Evolutionary conservation across 1,140 invertebrate species (phyloP).

Genomic region (Papilio machaon): DNA sequence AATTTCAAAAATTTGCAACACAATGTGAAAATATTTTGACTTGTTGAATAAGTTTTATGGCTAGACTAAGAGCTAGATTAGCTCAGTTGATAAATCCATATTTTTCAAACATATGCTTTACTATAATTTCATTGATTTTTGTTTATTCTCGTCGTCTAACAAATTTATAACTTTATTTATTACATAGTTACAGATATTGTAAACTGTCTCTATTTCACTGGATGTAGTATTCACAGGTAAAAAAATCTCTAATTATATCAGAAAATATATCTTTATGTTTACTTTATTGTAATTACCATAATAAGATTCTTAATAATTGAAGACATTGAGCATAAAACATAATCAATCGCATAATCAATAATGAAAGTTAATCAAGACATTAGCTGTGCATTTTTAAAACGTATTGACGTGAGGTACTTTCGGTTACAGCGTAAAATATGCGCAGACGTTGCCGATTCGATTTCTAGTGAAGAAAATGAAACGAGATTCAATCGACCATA

Average conservation of each 20-base stretch:
- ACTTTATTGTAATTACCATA: too few relatives aligned
- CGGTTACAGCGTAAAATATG: constrained; percentile 30
- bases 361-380: constrained; percentile 9
- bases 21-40: not conserved
- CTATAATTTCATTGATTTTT: too few relatives aligned
- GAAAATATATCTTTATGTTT: too few relatives aligned
- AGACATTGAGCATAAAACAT: not conserved
- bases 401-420: not conserved
- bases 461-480: constrained; percentile 31
- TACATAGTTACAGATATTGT: too few relatives aligned
- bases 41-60: not conserved
- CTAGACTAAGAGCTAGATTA: not conserved
- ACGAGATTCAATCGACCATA: constrained; percentile 32
- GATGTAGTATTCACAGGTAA: too few relatives aligned
- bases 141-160: too few relatives aligned
- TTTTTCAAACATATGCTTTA: not conserved
- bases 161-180: too few relatives aligned
- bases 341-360: not conserved
- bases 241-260: too few relatives aligned
- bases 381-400: constrained; percentile 16
- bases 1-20: constrained; percentile 10
- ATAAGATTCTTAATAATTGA: too few relatives aligned
- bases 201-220: too few relatives aligned
- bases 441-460: constrained; percentile 22
- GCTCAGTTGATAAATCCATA: not conserved